phyloP scores from a whole-genome alignment of 2,113 vertebrate genomes.

The Brachyhypopomus occidentalis region DNA sequence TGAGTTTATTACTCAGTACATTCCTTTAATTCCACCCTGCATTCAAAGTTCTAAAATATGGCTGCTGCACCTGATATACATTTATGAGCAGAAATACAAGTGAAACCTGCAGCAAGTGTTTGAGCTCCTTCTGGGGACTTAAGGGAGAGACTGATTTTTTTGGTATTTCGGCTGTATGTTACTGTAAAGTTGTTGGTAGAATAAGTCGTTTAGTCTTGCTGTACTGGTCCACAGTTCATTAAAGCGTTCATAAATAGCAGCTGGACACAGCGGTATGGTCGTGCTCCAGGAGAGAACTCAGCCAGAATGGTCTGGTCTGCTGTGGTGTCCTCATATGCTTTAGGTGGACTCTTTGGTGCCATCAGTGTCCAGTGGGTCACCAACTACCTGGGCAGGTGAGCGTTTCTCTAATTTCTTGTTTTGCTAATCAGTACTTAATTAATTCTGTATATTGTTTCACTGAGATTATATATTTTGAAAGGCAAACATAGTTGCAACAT shows the following conservation, averaged over 20 bases:
- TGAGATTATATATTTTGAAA: too few relatives aligned
- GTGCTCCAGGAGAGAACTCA: conserved; percentile 51
- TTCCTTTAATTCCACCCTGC: background rate
- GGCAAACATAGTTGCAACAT: too few relatives aligned
- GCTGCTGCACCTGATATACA: too few relatives aligned
- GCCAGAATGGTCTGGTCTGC: conserved; percentile 73
- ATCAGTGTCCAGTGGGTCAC: conserved; percentile 58
- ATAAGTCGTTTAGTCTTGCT: too few relatives aligned
- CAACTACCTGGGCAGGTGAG: conserved; percentile 69
- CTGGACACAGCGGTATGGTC: conserved; percentile 64
- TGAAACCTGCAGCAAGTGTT: too few relatives aligned
- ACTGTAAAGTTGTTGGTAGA: too few relatives aligned
- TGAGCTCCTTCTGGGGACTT: too few relatives aligned
- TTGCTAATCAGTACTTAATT: background rate
- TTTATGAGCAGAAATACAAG: too few relatives aligned
- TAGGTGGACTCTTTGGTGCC: conserved; percentile 69
- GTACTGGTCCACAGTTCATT: conserved; percentile 65
- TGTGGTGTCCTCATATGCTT: conserved; percentile 63
- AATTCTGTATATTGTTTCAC: too few relatives aligned
- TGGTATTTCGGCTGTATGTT: too few relatives aligned
- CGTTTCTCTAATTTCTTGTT: background rate
- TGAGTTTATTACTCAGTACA: conserved; percentile 46
- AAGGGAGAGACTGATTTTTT: too few relatives aligned
- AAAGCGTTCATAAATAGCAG: conserved; percentile 74
- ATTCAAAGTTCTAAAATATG: too few relatives aligned